phyloP scores from a whole-genome alignment of 2,113 vertebrate species.

The Marcusenius ussheri region DNA sequence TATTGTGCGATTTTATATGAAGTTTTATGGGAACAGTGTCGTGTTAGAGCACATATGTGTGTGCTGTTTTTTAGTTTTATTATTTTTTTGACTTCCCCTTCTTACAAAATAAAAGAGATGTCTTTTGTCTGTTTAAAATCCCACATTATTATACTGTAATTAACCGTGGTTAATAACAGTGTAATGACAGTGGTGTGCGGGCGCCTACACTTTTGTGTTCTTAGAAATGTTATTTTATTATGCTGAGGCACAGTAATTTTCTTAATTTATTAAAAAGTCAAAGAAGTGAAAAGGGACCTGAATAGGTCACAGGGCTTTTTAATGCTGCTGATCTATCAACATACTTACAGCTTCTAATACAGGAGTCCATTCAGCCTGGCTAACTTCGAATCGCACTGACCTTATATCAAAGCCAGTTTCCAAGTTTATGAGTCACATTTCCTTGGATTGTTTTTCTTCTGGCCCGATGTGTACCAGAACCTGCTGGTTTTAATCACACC shows the following conservation, averaged over 20 bases:
- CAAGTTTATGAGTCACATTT: background rate
- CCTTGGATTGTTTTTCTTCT: background rate
- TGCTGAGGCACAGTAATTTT: background rate
- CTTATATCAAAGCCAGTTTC: background rate
- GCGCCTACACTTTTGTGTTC: background rate
- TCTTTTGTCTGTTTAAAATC: background rate
- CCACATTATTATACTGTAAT: background rate
- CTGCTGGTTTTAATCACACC: background rate
- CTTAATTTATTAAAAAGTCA: background rate
- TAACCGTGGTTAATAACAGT: background rate
- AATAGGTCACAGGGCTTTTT: background rate
- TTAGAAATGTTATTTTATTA: background rate
- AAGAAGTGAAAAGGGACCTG: background rate
- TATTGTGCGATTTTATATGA: background rate
- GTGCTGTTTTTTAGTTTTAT: background rate
- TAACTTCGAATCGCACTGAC: background rate
- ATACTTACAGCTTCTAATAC: background rate
- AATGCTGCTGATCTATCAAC: too few relatives aligned
- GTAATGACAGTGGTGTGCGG: background rate
- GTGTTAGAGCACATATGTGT: background rate
- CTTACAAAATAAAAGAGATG: background rate
- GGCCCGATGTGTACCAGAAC: background rate
- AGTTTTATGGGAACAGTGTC: background rate
- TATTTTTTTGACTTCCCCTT: background rate
- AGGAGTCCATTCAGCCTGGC: too few relatives aligned